Percentiles rank a stretch among this genome's conserved stretches.
These are phyloP conservation scores for Triplophysa yarkandensis DNA, from an alignment of 2,797 vertebrate species.

Conservation along the genomic window DNA sequence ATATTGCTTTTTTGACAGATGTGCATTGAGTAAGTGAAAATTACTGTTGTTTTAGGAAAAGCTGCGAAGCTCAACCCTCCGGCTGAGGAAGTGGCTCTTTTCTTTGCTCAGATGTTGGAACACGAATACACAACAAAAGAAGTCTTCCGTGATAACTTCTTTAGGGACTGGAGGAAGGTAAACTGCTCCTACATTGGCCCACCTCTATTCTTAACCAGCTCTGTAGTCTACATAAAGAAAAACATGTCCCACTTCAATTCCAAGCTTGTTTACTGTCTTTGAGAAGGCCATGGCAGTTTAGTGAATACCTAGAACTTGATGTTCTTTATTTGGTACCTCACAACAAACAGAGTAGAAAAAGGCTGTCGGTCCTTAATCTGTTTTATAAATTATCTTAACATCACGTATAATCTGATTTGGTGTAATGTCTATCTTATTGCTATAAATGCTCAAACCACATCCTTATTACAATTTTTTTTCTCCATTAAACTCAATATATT, in stretches of 20 bases:
- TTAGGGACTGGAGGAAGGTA: slow-evolving; percentile 82
- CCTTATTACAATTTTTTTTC: too few species aligned
- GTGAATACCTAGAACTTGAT: not conserved
- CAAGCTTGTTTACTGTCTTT: not conserved
- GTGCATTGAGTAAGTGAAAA: not conserved
- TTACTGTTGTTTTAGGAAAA: slow-evolving; percentile 52
- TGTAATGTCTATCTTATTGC: too few species aligned
- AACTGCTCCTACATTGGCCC: not conserved
- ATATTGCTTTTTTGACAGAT: not conserved
- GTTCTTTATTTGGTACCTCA: not conserved
- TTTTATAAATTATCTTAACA: too few species aligned
- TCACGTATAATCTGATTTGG: too few species aligned
- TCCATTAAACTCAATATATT: too few species aligned
- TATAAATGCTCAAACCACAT: too few species aligned
- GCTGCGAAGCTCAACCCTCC: slow-evolving; percentile 70
- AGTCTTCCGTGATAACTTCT: slow-evolving; percentile 80
- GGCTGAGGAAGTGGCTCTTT: slow-evolving; percentile 77
- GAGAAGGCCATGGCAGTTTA: not conserved
- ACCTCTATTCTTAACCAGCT: slow-evolving; percentile 20
- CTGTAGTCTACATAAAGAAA: not conserved
- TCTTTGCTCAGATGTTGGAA: slow-evolving; percentile 82
- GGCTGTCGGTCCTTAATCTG: too few species aligned
- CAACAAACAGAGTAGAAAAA: too few species aligned
- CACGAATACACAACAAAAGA: slow-evolving; percentile 82
- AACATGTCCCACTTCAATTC: not conserved